Conservation (phyloP, 2,113 vertebrate genomes). For the Phaetusa simplex region DNA sequence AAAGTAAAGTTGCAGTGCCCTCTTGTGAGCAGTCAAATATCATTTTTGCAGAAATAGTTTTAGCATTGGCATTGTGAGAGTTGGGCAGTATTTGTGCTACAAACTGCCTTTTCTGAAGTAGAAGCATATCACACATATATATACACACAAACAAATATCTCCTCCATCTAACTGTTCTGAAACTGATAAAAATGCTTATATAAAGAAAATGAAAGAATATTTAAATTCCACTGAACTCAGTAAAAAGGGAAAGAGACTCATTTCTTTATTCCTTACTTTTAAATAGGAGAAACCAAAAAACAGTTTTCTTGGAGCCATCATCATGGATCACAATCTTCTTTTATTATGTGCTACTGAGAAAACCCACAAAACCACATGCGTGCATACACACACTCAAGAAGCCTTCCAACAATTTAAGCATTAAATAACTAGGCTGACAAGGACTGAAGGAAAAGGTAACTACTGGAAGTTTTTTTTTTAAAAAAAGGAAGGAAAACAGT, state of each 20-base stretch:
- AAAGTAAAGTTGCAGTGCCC: conserved; percentile 44
- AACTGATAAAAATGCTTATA: background rate
- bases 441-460: background rate
- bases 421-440: background rate
- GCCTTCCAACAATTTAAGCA: background rate
- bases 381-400: background rate
- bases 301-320: background rate
- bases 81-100: background rate
- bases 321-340: background rate
- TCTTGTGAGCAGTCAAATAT: conserved; percentile 8
- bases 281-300: rapidly evolving
- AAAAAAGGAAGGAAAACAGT: rapidly evolving
- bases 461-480: background rate
- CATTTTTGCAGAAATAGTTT: background rate
- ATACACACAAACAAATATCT: background rate
- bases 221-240: background rate
- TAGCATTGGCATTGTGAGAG: background rate
- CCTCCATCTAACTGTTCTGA: background rate
- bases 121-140: rapidly evolving
- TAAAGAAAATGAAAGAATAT: background rate
- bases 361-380: background rate
- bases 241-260: rapidly evolving
- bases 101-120: background rate
- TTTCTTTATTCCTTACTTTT: background rate
- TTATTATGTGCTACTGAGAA: background rate